phyloP scores from a whole-genome alignment of 1,140 invertebrate genomes.

The Scaptomyza pallida region DNA sequence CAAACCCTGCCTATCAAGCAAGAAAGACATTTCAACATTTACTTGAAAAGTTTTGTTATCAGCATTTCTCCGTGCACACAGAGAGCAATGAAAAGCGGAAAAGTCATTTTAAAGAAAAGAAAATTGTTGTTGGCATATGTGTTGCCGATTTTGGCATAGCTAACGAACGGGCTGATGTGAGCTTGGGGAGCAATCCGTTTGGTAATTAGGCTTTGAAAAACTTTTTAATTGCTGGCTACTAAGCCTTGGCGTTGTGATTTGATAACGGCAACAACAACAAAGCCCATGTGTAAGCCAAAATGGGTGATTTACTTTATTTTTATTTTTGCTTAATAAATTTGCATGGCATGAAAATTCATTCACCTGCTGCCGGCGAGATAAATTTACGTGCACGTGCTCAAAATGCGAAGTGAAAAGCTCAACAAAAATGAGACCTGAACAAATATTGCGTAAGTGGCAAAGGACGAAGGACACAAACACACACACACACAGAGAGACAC shows the following conservation, averaged over 20 bases:
- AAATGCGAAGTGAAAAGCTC: constrained; percentile 55
- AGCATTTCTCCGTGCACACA: constrained; percentile 16
- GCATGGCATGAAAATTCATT: constrained; percentile 61
- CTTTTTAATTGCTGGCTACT: constrained; percentile 63
- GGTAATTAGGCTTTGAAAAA: constrained; percentile 64
- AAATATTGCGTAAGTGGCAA: constrained; percentile 57
- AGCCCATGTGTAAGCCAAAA: constrained; percentile 5
- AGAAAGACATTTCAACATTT: constrained; percentile 33
- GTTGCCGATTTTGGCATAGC: constrained; percentile 5
- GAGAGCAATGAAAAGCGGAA: constrained; percentile 22
- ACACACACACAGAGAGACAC: constrained; percentile 3
- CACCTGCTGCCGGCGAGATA: constrained; percentile 51
- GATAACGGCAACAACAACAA: constrained; percentile 50
- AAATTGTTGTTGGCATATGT: constrained; percentile 58
- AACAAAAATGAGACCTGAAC: constrained; percentile 8
- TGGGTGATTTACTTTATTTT: neutral
- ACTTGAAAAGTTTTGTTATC: constrained; percentile 76
- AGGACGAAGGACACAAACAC: neutral
- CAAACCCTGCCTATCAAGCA: neutral
- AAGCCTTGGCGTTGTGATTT: constrained; percentile 52
- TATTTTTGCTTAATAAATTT: constrained; percentile 58
- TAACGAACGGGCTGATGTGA: constrained; percentile 7
- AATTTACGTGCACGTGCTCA: constrained; percentile 54
- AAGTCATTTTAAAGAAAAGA: constrained; percentile 36
- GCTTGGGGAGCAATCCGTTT: constrained; percentile 18